Evolutionary conservation across 2,888 invertebrate species (phyloP).

Genomic region (Erebia ligea): DNA sequence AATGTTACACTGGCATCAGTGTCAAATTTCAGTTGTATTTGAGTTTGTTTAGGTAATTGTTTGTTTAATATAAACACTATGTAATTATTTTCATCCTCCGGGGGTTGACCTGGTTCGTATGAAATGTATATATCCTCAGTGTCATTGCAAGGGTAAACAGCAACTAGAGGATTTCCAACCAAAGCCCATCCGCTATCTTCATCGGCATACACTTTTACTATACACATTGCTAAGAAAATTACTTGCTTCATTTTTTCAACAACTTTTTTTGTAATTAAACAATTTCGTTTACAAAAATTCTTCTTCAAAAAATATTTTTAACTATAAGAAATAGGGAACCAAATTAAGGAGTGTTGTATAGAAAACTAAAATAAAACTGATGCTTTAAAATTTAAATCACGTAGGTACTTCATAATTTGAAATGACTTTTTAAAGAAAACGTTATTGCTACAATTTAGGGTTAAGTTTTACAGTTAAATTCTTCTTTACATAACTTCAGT

Average conservation of each 20-base stretch:
- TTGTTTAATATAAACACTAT: conserved; percentile 35
- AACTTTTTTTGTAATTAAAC: too few species aligned
- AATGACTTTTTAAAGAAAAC: too few species aligned
- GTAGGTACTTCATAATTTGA: too few species aligned
- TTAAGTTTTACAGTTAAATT: too few species aligned
- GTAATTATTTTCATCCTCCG: conserved; percentile 50
- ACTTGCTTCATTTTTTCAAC: conserved; percentile 9
- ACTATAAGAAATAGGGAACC: too few species aligned
- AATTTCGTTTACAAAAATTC: too few species aligned
- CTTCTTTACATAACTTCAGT: neutral
- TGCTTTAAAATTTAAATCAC: too few species aligned
- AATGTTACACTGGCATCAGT: conserved; percentile 45
- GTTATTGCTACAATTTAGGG: too few species aligned
- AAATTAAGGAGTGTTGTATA: too few species aligned
- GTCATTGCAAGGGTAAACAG: conserved; percentile 44
- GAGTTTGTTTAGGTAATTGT: conserved; percentile 36
- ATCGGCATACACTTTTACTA: conserved; percentile 14
- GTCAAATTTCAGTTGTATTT: conserved; percentile 46
- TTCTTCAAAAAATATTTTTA: too few species aligned
- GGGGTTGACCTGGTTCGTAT: conserved; percentile 45
- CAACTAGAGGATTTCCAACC: conserved; percentile 41
- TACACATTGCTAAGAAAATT: neutral
- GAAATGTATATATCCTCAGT: conserved; percentile 39
- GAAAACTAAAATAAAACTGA: too few species aligned
- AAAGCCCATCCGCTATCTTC: conserved; percentile 33